Base-by-base conservation (phyloP, 1,140 invertebrate species). In the Drosophila sproati region DNA sequence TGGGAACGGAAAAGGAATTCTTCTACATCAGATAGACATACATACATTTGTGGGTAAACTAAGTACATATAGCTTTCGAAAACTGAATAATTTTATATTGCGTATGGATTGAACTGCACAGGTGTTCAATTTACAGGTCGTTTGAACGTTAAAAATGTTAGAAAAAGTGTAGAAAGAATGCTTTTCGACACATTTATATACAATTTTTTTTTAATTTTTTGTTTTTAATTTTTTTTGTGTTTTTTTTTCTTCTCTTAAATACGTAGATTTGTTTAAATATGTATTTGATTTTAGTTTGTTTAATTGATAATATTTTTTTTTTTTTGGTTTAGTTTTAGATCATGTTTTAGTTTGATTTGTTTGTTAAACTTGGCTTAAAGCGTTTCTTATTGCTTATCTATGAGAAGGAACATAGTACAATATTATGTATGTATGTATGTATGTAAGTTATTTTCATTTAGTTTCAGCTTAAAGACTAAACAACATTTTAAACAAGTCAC, bases 361-460 rank as follows among this genome's bases (percentile, higher is more conserved):
- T 76, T 87, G 62, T 82, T 86, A 73, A 81, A 87, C 67, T 87
- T 82, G 83, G 83, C 76, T 87, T 86, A 86, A 86, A 86, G 82
- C 82, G 82, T 86, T 86, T 76, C 76, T 79, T 87, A 87, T 87
- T 87, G 82, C 82, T 87, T 87, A 82, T 87, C 73, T 87, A 87
- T 88, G 80, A 87, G 71, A 82, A 87, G 82, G 82, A 87, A 87
- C 82, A 87, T 88, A 82, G 83, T 82, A 87, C 79, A 88, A 87
- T 88, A 73, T 88, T 79, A 62, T 73, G 39, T 41, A 10, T 41
- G 39, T 61, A 50, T 66, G 54, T 67, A 67, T 67, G 50, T 57
- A 52, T 74, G 57, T 62, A 60, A 51, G 20, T 43, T 43, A 34
- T 4, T 74, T 59, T 69, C 35, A 28, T 61, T 66, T 39, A 76